These are phyloP conservation scores for Pollicipes pollicipes DNA, from an alignment of 1,140 invertebrate genomes.

Conservation along the genomic window DNA sequence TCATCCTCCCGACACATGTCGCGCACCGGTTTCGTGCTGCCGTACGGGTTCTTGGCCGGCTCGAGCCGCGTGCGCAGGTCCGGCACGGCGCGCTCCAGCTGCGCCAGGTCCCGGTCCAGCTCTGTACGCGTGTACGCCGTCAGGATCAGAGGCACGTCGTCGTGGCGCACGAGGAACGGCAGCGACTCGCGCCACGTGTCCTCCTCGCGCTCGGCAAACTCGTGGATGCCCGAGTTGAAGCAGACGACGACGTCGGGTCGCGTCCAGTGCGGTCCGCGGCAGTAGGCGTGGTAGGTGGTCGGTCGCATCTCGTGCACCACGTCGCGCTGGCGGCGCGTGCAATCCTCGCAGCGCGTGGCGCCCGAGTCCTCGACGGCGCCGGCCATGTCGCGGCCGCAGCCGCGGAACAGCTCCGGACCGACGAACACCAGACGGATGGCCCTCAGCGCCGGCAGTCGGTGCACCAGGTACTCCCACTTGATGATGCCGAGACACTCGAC, in stretches of 20 bases:
- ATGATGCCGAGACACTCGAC: slow-evolving; percentile 15
- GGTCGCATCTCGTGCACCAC: slow-evolving; percentile 15
- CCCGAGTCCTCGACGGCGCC: slow-evolving; percentile 15
- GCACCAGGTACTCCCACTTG: slow-evolving; percentile 16
- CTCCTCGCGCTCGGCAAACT: slow-evolving; percentile 3
- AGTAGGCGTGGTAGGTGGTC: slow-evolving; percentile 14
- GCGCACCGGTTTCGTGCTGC: slow-evolving; percentile 11
- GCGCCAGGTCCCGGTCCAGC: slow-evolving; percentile 7
- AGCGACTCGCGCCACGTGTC: slow-evolving; percentile 12
- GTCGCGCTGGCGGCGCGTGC: neutral
- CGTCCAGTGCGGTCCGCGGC: neutral
- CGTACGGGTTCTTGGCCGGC: slow-evolving; percentile 11
- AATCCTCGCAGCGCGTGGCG: slow-evolving; percentile 11
- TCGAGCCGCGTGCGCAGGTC: neutral
- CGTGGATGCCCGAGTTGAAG: slow-evolving; percentile 15
- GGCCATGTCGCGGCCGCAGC: slow-evolving; percentile 8
- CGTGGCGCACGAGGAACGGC: slow-evolving; percentile 3
- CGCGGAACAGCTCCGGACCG: slow-evolving; percentile 15
- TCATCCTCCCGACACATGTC: slow-evolving; percentile 9
- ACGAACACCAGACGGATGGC: slow-evolving; percentile 13
- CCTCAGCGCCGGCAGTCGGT: slow-evolving; percentile 12
- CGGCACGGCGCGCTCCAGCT: slow-evolving; percentile 4
- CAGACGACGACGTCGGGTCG: slow-evolving; percentile 11
- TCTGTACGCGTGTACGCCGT: slow-evolving; percentile 15
- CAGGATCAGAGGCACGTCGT: slow-evolving; percentile 10